These are phyloP conservation scores for Andricus curvator DNA, from an alignment of 2,888 invertebrate genomes.

Conservation along the genomic window DNA sequence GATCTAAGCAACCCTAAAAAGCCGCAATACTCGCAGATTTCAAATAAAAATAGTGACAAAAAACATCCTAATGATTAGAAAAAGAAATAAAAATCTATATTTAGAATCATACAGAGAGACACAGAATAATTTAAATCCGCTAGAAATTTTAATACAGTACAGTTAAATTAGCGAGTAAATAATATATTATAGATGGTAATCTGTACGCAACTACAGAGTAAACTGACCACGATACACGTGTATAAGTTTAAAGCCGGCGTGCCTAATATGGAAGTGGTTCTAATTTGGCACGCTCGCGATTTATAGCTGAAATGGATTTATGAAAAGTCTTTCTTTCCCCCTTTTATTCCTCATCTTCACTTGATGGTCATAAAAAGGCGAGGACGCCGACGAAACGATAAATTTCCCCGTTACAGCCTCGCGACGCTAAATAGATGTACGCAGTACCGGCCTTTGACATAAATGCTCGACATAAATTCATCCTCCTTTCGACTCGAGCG, in stretches of 20 bases:
- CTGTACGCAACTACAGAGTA: conserved; percentile 42
- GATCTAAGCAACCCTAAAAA: too few species aligned
- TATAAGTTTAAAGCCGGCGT: conserved; percentile 28
- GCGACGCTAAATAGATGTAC: conserved; percentile 73
- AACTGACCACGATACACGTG: conserved; percentile 39
- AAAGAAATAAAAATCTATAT: too few species aligned
- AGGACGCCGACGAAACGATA: conserved; percentile 71
- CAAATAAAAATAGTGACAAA: too few species aligned
- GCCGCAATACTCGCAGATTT: too few species aligned
- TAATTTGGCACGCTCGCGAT: conserved; percentile 69
- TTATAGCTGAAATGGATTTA: conserved; percentile 73
- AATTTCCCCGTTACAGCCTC: conserved; percentile 68
- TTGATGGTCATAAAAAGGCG: conserved; percentile 55
- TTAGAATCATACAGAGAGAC: too few species aligned
- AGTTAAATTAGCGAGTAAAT: conserved; percentile 39
- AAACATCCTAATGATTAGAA: too few species aligned
- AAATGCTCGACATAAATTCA: conserved; percentile 74
- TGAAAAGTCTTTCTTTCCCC: conserved; percentile 63
- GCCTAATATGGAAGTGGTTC: conserved; percentile 67
- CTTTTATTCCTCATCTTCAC: neutral
- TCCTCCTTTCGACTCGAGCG: conserved; percentile 55
- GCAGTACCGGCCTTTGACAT: conserved; percentile 69
- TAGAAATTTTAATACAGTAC: neutral
- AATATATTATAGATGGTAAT: conserved; percentile 57
- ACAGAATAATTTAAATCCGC: neutral